These are phyloP conservation scores for Blomia tropicalis DNA, from an alignment of 2,888 invertebrate species.

Conservation along the genomic window DNA sequence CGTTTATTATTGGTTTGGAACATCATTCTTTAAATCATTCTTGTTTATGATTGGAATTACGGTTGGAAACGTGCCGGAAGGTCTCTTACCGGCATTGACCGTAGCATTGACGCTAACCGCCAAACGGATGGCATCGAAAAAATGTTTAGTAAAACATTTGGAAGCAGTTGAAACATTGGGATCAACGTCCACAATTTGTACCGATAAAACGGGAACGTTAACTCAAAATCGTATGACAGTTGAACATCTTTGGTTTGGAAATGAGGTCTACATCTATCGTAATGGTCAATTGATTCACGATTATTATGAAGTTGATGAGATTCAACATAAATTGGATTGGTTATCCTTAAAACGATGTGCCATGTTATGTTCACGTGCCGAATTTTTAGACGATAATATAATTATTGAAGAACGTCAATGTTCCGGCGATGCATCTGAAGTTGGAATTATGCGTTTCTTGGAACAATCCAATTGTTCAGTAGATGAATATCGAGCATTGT, in stretches of 20 bases:
- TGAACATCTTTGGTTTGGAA: conserved; percentile 38
- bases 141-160: conserved; percentile 56
- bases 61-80: conserved; percentile 27
- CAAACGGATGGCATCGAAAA: conserved; percentile 56
- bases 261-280: background rate
- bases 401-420: background rate
- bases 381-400: conserved; percentile 16
- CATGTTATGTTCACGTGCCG: conserved; percentile 17
- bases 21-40: conserved; percentile 31
- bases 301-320: background rate
- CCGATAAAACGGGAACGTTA: conserved; percentile 57
- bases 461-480: conserved; percentile 34
- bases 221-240: conserved; percentile 44
- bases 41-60: conserved; percentile 22
- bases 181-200: conserved; percentile 51
- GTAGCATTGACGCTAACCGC: conserved; percentile 43
- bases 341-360: background rate
- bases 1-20: conserved; percentile 20
- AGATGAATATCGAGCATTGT: conserved; percentile 31
- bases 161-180: conserved; percentile 43
- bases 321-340: conserved; percentile 1
- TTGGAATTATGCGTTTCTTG: conserved; percentile 36
- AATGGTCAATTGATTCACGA: background rate
- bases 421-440: conserved; percentile 36
- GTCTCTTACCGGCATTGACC: conserved; percentile 30